Percentiles rank a stretch among this genome's conserved stretches.
phyloP scores from a whole-genome alignment of 2,113 vertebrate genomes.

The Jacana jacana region DNA sequence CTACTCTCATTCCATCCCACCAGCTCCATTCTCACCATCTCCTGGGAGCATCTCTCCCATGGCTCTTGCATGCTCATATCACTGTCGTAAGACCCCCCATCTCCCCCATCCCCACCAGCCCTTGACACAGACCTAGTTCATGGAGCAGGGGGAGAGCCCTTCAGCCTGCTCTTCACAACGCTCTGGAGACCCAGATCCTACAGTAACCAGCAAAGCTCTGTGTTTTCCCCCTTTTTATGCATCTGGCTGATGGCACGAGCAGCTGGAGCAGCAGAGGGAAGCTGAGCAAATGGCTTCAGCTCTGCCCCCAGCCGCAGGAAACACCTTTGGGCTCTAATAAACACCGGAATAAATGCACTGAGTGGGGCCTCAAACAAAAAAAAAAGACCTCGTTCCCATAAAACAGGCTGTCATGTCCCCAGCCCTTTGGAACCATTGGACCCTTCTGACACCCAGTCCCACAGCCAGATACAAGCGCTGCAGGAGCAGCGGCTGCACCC shows the following conservation, averaged over 20 bases:
- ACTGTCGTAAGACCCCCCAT: accelerated
- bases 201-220: neutral
- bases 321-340: neutral
- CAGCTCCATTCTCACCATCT: neutral
- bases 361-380: accelerated
- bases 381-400: neutral
- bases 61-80: accelerated
- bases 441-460: no score
- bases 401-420: neutral
- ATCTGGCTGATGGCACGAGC: neutral
- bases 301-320: neutral
- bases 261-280: neutral
- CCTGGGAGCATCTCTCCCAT: neutral
- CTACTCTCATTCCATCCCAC: neutral
- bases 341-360: neutral
- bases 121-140: neutral
- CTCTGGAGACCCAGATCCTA: neutral
- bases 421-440: no score
- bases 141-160: neutral
- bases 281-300: neutral
- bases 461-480: neutral
- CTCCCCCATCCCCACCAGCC: neutral
- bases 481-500: neutral
- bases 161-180: neutral
- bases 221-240: neutral